A percentile compares a stretch with the other conserved stretches of the same genome.
Evolutionary conservation across 2,888 invertebrate species (phyloP).

Genomic region (Hypolimnas misippus): DNA sequence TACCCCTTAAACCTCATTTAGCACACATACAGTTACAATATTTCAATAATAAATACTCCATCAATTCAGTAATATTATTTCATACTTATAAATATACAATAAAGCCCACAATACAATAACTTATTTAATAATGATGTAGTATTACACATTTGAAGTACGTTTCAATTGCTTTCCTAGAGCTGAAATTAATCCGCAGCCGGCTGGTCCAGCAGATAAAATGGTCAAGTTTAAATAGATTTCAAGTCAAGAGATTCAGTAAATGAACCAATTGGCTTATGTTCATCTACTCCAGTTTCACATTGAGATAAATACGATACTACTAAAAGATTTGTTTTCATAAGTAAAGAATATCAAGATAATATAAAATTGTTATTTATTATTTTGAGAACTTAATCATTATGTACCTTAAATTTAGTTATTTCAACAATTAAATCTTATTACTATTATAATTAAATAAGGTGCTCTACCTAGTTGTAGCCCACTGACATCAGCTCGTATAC

Average conservation of each 20-base stretch:
- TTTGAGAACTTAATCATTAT: too few relatives aligned
- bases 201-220: conserved; percentile 31
- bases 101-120: conserved; percentile 1
- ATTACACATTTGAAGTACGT: not conserved
- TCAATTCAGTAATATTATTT: too few relatives aligned
- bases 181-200: conserved; percentile 24
- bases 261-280: conserved; percentile 7
- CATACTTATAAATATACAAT: not conserved
- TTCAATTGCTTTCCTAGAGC: conserved; percentile 9
- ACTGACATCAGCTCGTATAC: too few relatives aligned
- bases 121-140: not conserved
- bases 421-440: too few relatives aligned
- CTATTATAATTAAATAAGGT: too few relatives aligned
- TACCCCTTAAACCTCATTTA: too few relatives aligned
- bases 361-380: too few relatives aligned
- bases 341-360: too few relatives aligned
- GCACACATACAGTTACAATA: not conserved
- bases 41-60: too few relatives aligned
- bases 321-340: not conserved
- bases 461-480: too few relatives aligned
- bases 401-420: too few relatives aligned
- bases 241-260: conserved; percentile 16
- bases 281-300: conserved; percentile 1
- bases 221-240: conserved; percentile 32
- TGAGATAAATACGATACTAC: not conserved